Conservation (phyloP, 2,888 invertebrate species). For the Philereme transversata region DNA sequence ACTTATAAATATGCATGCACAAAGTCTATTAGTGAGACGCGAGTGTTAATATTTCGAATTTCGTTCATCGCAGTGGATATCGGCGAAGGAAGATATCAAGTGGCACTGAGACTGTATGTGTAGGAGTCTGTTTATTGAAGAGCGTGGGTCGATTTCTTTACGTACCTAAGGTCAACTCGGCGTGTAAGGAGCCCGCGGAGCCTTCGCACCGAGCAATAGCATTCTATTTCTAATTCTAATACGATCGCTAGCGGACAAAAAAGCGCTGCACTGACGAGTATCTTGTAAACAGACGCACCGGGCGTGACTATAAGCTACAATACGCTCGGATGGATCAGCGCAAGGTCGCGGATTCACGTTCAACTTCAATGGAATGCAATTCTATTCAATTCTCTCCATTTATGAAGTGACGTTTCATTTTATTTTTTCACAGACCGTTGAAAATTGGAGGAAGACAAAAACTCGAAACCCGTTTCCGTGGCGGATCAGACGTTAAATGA, state of each 20-base stretch:
- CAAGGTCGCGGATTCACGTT: conserved; percentile 63
- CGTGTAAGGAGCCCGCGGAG: conserved; percentile 51
- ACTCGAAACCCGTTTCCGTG: conserved; percentile 55
- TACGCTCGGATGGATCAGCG: conserved; percentile 51
- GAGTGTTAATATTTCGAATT: conserved; percentile 51
- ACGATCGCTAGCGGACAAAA: conserved; percentile 49
- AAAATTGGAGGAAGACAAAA: conserved; percentile 43
- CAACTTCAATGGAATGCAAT: conserved; percentile 55
- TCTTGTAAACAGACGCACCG: conserved; percentile 74
- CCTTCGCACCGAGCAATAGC: conserved; percentile 50
- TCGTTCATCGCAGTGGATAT: conserved; percentile 57
- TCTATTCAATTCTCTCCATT: conserved; percentile 53
- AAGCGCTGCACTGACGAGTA: conserved; percentile 46
- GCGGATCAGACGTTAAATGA: conserved; percentile 37
- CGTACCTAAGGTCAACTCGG: conserved; percentile 69
- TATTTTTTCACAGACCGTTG: conserved; percentile 62
- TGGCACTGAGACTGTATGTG: conserved; percentile 49
- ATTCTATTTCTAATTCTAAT: conserved; percentile 56
- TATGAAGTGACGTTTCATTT: conserved; percentile 62
- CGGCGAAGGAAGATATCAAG: conserved; percentile 54
- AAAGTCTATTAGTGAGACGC: conserved; percentile 37
- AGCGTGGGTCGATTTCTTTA: conserved; percentile 75
- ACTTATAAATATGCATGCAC: conserved; percentile 39
- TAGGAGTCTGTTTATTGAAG: conserved; percentile 75
- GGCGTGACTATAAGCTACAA: conserved; percentile 62